Evolutionary conservation across 1,140 invertebrate species (phyloP).

Genomic region (Brachionus paranguensis): DNA sequence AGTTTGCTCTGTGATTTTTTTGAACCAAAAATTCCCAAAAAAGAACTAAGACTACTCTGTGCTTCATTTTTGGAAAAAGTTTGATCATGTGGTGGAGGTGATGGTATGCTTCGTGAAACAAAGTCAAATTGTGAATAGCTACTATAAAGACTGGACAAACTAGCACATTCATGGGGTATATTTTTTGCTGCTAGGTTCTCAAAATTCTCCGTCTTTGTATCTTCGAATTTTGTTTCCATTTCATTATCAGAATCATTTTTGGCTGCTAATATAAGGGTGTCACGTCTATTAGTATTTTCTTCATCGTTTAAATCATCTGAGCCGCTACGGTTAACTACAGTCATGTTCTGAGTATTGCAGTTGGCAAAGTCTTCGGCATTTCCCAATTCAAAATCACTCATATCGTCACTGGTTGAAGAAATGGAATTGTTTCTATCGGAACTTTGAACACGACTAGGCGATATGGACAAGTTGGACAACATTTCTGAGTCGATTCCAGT

Average conservation of each 20-base stretch:
- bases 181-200: not conserved
- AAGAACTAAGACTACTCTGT: not conserved
- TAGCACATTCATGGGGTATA: not conserved
- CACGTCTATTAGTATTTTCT: not conserved
- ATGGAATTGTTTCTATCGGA: constrained; percentile 29
- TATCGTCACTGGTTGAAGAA: not conserved
- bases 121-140: constrained; percentile 31
- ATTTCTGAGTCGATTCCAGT: constrained; percentile 12
- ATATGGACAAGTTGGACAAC: not conserved
- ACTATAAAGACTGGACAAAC: not conserved
- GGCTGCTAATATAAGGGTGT: not conserved
- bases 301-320: not conserved
- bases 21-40: not conserved
- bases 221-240: not conserved
- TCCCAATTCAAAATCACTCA: constrained; percentile 6
- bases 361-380: not conserved
- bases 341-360: not conserved
- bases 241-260: constrained; percentile 3
- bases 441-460: not conserved
- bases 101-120: not conserved
- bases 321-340: not conserved
- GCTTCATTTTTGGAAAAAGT: not conserved
- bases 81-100: not conserved
- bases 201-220: not conserved
- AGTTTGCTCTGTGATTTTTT: constrained; percentile 24